phyloP scores from a whole-genome alignment of 2,888 invertebrate species.

The Papilio protenor region DNA sequence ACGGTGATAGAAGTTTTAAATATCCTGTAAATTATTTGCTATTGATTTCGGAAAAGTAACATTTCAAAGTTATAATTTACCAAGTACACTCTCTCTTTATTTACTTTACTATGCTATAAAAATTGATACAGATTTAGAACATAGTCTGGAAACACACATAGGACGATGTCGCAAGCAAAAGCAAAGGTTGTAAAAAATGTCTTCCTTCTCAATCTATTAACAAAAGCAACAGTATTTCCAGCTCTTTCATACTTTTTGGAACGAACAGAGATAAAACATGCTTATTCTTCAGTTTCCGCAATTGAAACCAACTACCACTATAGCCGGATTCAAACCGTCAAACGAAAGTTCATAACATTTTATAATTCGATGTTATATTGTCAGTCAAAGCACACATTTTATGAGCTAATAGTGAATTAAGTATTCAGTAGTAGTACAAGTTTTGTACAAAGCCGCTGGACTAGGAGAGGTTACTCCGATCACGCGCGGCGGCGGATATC shows the following conservation, averaged over 20 bases:
- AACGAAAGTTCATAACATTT: conserved; percentile 31
- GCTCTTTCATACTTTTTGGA: neutral
- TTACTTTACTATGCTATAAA: too few relatives aligned
- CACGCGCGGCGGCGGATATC: conserved; percentile 76
- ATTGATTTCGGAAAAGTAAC: too few relatives aligned
- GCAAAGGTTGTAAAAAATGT: too few relatives aligned
- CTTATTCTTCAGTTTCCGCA: neutral
- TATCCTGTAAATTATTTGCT: too few relatives aligned
- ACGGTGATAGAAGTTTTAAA: too few relatives aligned
- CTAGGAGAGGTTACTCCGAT: conserved; percentile 62
- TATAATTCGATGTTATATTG: conserved; percentile 48
- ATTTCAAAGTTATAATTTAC: too few relatives aligned
- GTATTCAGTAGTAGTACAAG: conserved; percentile 65
- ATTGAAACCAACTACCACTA: conserved; percentile 25
- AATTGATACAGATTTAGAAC: too few relatives aligned
- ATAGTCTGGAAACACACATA: too few relatives aligned
- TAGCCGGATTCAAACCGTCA: conserved; percentile 44
- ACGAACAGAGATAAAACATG: neutral
- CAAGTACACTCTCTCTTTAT: too few relatives aligned
- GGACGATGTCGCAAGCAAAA: too few relatives aligned
- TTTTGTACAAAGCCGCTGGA: conserved; percentile 62
- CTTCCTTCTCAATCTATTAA: too few relatives aligned
- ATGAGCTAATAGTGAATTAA: conserved; percentile 72
- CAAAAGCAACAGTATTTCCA: neutral
- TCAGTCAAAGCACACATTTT: conserved; percentile 54